Evolutionary conservation across 2,888 invertebrate species (phyloP).

Genomic region (Plebejus anna): DNA sequence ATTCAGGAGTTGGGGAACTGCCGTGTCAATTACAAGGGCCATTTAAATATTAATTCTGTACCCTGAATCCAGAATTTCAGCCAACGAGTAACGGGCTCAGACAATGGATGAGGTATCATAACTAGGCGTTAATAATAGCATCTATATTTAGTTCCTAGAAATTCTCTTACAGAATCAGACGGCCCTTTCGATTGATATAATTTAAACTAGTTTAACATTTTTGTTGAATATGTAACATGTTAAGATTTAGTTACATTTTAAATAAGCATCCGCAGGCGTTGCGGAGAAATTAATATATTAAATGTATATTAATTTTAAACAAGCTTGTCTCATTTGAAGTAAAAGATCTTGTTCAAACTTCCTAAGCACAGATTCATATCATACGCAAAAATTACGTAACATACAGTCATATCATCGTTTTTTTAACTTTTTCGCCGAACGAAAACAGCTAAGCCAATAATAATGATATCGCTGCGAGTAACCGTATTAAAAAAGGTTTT

Average conservation of each 20-base stretch:
- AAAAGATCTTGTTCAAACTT: too few relatives aligned
- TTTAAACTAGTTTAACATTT: background rate
- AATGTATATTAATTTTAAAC: too few relatives aligned
- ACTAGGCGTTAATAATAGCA: background rate
- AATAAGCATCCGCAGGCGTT: too few relatives aligned
- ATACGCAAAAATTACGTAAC: background rate
- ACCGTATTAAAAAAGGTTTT: constrained; percentile 20
- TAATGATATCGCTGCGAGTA: constrained; percentile 6
- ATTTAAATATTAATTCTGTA: constrained; percentile 10
- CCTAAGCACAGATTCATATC: too few relatives aligned
- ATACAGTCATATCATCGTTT: background rate
- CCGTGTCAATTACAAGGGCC: background rate
- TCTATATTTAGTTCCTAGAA: background rate
- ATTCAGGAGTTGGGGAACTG: background rate
- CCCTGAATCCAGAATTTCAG: background rate
- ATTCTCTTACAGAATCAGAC: background rate
- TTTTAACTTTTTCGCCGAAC: background rate
- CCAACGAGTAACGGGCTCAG: background rate
- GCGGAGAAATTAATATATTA: too few relatives aligned
- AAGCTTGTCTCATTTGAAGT: too few relatives aligned
- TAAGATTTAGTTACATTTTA: too few relatives aligned
- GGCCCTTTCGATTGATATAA: background rate
- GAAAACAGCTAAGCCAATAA: constrained; percentile 8
- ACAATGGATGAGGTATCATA: background rate
- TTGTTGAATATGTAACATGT: too few relatives aligned